Evolutionary conservation across 2,113 vertebrate genomes (phyloP).

Genomic region (Ictalurus punctatus): DNA sequence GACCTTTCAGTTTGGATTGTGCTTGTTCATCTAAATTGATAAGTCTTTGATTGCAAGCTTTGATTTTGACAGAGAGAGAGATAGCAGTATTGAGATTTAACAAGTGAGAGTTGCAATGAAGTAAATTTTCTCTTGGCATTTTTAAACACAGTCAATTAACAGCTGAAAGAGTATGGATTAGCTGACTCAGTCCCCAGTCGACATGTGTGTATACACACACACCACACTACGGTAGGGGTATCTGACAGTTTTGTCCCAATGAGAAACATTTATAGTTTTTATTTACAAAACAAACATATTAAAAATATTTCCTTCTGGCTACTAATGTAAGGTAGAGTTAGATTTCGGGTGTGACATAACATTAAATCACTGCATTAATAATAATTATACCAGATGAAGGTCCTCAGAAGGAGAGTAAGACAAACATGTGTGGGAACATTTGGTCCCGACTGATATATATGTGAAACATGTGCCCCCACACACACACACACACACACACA

Average conservation of each 20-base stretch:
- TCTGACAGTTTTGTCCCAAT: too few relatives aligned
- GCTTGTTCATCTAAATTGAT: conserved; percentile 21
- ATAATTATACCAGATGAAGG: too few relatives aligned
- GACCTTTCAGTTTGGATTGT: conserved; percentile 21
- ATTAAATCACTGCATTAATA: too few relatives aligned
- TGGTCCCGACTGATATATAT: too few relatives aligned
- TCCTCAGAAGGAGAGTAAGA: too few relatives aligned
- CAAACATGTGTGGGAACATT: too few relatives aligned
- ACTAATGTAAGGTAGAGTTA: too few relatives aligned
- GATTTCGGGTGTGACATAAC: too few relatives aligned
- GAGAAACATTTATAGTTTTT: too few relatives aligned
- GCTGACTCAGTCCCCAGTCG: conserved; percentile 41
- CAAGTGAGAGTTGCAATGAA: conserved; percentile 9
- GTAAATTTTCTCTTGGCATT: conserved; percentile 34
- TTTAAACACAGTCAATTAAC: conserved; percentile 48
- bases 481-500: not conserved
- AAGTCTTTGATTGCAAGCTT: conserved; percentile 14
- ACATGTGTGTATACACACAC: not conserved
- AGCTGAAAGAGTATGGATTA: conserved; percentile 42
- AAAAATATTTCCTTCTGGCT: too few relatives aligned
- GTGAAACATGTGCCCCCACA: too few relatives aligned
- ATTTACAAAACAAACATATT: too few relatives aligned
- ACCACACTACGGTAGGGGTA: not conserved
- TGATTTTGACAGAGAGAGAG: conserved; percentile 20
- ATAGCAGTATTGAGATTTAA: not conserved